Percentiles rank a stretch among this genome's conserved stretches.
Evolutionary conservation across 2,797 vertebrate genomes (phyloP).

Genomic region (Paguma larvata): DNA sequence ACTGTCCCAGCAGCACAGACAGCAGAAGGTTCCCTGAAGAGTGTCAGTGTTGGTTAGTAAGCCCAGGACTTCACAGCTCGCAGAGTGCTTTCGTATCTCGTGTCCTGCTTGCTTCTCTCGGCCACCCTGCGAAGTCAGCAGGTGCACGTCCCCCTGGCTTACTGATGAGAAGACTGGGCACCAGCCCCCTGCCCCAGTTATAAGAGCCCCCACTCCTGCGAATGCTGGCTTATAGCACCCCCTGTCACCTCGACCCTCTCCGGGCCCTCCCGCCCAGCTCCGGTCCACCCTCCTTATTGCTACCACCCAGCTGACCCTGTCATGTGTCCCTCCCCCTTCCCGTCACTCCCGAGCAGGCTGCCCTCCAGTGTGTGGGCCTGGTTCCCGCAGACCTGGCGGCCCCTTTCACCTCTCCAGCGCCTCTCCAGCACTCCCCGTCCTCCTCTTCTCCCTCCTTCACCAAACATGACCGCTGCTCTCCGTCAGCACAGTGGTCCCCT

Average conservation of each 20-base stretch:
- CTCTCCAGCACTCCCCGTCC: fast-evolving
- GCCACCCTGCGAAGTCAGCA: not conserved
- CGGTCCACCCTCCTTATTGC: not conserved
- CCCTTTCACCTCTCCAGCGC: fast-evolving
- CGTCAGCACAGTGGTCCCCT: fast-evolving
- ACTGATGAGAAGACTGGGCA: not conserved
- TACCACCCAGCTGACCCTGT: not conserved
- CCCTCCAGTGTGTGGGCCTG: fast-evolving
- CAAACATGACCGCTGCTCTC: fast-evolving
- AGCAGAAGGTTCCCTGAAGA: not conserved
- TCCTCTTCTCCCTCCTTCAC: not conserved
- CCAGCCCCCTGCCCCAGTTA: not conserved
- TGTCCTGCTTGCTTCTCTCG: not conserved
- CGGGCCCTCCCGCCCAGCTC: not conserved
- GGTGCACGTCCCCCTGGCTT: fast-evolving
- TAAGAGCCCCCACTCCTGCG: not conserved
- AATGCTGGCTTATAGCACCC: not conserved
- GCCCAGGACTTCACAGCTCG: not conserved
- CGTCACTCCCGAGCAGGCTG: fast-evolving
- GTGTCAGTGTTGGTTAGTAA: fast-evolving
- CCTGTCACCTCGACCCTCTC: not conserved
- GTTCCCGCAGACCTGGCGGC: too few species aligned
- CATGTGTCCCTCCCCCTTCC: not conserved
- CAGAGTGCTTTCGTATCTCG: fast-evolving
- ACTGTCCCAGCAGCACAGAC: fast-evolving